Evolutionary conservation across 1,140 invertebrate genomes (phyloP).

Genomic region (Drosophila carrolli): DNA sequence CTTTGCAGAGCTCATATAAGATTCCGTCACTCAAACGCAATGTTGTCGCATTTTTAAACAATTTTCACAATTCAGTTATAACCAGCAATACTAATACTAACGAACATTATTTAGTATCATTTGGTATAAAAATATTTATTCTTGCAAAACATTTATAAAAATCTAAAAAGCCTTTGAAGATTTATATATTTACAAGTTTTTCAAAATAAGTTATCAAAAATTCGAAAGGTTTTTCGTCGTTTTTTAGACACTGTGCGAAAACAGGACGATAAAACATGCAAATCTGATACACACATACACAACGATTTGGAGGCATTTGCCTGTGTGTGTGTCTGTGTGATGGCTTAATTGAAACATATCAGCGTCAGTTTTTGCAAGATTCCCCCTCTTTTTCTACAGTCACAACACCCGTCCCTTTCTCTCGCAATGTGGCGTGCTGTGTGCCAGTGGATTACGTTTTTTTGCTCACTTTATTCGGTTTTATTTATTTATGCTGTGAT

Average conservation of each 20-base stretch:
- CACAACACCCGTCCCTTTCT: not conserved
- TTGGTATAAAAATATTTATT: not conserved
- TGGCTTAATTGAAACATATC: slow-evolving; percentile 55
- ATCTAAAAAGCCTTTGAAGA: too few relatives aligned
- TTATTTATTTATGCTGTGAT: slow-evolving; percentile 22
- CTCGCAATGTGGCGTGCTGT: not conserved
- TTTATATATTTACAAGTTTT: too few relatives aligned
- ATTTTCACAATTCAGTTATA: not conserved
- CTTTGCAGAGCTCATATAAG: too few relatives aligned
- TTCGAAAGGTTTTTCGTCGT: not conserved
- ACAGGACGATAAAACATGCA: slow-evolving; percentile 30
- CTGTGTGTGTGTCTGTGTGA: slow-evolving; percentile 20
- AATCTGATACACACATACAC: slow-evolving; percentile 23
- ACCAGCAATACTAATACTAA: not conserved
- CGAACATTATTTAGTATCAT: not conserved
- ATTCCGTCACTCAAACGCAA: slow-evolving; percentile 6
- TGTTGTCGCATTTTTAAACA: not conserved
- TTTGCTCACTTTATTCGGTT: not conserved
- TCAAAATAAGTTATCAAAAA: not conserved
- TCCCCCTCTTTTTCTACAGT: not conserved
- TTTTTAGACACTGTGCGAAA: slow-evolving; percentile 6
- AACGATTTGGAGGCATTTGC: slow-evolving; percentile 5
- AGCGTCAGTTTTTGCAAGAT: slow-evolving; percentile 28
- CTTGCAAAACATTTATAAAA: too few relatives aligned
- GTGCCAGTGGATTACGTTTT: slow-evolving; percentile 11